Evolutionary conservation across 2,113 vertebrate species (phyloP).

Genomic region (Otis tarda): DNA sequence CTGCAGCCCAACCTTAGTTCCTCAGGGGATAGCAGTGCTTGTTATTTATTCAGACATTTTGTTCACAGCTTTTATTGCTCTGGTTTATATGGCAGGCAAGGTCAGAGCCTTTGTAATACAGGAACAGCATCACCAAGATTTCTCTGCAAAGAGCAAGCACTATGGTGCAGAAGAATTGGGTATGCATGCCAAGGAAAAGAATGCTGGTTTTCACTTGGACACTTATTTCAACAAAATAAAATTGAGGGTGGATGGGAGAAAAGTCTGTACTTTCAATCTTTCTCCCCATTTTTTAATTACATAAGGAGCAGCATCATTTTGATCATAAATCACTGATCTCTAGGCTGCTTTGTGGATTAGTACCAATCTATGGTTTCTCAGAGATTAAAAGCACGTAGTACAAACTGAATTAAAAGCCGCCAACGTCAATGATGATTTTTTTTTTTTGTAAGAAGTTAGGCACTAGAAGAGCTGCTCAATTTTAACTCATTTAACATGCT

Average conservation of each 20-base stretch:
- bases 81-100: slow-evolving; percentile 58
- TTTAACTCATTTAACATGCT: neutral
- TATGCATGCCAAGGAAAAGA: neutral
- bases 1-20: neutral
- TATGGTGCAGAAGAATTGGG: neutral
- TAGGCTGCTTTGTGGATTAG: neutral
- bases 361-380: neutral
- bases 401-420: neutral
- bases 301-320: neutral
- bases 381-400: neutral
- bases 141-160: neutral
- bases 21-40: slow-evolving; percentile 25
- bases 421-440: neutral
- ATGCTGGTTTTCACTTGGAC: neutral
- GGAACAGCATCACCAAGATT: neutral
- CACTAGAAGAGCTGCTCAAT: neutral
- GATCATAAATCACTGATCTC: neutral
- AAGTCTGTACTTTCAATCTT: neutral
- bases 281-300: neutral
- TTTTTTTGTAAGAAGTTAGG: neutral
- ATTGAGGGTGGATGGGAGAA: neutral
- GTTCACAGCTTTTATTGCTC: slow-evolving; percentile 65
- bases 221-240: neutral
- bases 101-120: slow-evolving; percentile 31
- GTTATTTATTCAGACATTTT: slow-evolving; percentile 58